phyloP scores from a whole-genome alignment of 2,113 vertebrate species.

The Ascaphus truei region DNA sequence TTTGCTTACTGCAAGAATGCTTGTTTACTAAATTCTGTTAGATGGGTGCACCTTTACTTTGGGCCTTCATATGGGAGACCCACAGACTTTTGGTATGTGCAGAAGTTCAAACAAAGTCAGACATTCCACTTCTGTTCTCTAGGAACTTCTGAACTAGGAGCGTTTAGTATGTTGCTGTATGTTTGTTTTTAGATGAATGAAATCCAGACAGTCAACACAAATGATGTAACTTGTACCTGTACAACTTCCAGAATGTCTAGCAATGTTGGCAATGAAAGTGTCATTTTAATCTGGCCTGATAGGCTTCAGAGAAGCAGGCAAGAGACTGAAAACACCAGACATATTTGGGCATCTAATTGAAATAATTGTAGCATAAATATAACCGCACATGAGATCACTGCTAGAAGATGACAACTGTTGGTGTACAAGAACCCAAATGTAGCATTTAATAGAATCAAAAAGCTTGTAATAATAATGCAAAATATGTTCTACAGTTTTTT shows the following conservation, averaged over 20 bases:
- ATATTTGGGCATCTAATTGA: slow-evolving; percentile 42
- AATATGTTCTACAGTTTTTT: too few species aligned
- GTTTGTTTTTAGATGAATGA: slow-evolving; percentile 18
- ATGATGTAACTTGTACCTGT: slow-evolving; percentile 34
- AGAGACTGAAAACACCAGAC: slow-evolving; percentile 40
- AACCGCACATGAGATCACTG: slow-evolving; percentile 40
- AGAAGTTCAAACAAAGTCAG: not conserved
- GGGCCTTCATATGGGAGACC: too few species aligned
- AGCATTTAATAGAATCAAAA: too few species aligned
- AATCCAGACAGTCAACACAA: slow-evolving; percentile 48
- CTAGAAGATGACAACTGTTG: slow-evolving; percentile 15
- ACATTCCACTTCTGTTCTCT: not conserved
- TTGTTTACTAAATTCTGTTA: too few species aligned
- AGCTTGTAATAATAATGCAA: too few species aligned
- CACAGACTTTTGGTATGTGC: too few species aligned
- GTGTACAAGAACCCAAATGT: too few species aligned
- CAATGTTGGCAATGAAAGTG: slow-evolving; percentile 44
- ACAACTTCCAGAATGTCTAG: slow-evolving; percentile 45
- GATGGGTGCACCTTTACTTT: too few species aligned
- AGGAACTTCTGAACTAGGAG: not conserved
- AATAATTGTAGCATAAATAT: slow-evolving; percentile 42
- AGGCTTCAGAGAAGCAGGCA: slow-evolving; percentile 42
- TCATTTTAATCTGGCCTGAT: slow-evolving; percentile 46
- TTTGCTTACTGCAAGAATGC: too few species aligned
- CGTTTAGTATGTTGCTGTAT: not conserved